Base-by-base conservation (phyloP, 2,888 invertebrate genomes). In the Chironomus tentans region DNA sequence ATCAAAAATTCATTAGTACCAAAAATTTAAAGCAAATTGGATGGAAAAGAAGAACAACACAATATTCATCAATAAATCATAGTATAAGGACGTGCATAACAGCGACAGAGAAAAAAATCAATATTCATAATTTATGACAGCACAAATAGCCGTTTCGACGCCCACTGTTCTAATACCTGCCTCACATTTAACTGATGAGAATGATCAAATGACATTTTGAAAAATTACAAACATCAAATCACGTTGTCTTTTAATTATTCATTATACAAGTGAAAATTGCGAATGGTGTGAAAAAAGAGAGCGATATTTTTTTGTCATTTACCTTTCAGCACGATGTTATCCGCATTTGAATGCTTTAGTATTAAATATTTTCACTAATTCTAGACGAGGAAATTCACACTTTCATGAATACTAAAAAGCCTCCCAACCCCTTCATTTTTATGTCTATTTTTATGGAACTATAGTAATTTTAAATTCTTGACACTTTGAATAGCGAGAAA, bases 161-260 rank as follows among this genome's bases (percentile, higher is more conserved):
- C 56, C 18, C 56, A 56, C 13, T 15, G 6, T 56, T 56, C 56
- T 56, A 18, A 56, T 56, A 56, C 56, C 18, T 56, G 15, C 18
- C 15, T 56, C 15, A 12, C 22, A 21, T 56, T 50, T n/a, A 72
- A 61, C 72, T 62, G 72, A 72, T 72, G 50, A 21, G 38, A 61
- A 72, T 28, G 12, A 62, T 50, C 62, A 50, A 62, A 15, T 71
- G 71, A 24, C 56, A 18, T 18, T 38, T 38, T 71, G 71, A 71
- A 71, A 71, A 71, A 71, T 71, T 50, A 47, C 71, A 21, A n/a
- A 28, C 21, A 18, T 50, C 47, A 15, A 71, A 71, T 21, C 47
- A 38, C 46, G 70, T 70, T 70, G 70, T 70, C 48, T 71, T 61
- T 71, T 28, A 48, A 48, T 70, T 48, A 21, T 70, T 70, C 46